Evolutionary conservation across 2,888 invertebrate species (phyloP), one percentile per base, ranked within the genome.

Genomic region (Rhagophthalmus giganteus): DNA sequence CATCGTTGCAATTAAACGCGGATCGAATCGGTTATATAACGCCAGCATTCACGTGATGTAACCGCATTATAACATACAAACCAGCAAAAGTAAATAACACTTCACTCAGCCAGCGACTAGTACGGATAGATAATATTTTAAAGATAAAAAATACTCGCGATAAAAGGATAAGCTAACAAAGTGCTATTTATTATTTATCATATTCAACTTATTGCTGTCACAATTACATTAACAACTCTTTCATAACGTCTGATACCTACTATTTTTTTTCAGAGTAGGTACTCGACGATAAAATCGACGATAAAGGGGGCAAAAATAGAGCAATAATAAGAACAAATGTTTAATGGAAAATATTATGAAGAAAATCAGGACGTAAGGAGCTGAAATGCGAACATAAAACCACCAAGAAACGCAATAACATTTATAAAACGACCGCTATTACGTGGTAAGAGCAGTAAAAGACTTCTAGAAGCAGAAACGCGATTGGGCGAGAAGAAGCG

Each of bases 101-200:
- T 46, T 38, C 26, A 49, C 35, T 49, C 41, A 25, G 20, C 25
- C 42, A 50, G 10, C 33, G 45, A 40, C 45, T 46, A 39, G 37
- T 32, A 32, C 9, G 16, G 47, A 47, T 47, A 46, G 24, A 39
- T 26, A 47, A 39, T 47, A 44, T 15, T 26, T 24, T 16, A 37
- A 28, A 27, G 44, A 44, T 44, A 34, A 44, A 27, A 49, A 49
- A 15, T 38, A 39, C 39, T 47, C 47, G 47, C 38, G 38, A 32
- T 32, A 37, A 24, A 39, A 46, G 46, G 34, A 47, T 40, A 47
- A 47, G 41, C 40, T 9, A n/a, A n/a, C n/a, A n/a, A n/a, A n/a
- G n/a, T n/a, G n/a, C n/a, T n/a, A n/a, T n/a, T n/a, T n/a, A 46
- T 35, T 46, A 45, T 51, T 46, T 51, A 51, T 33, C 44, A 14